A percentile compares a stretch with the other conserved stretches of the same genome.
Evolutionary conservation across 2,113 vertebrate species (phyloP).

Genomic region (Lagopus leucura): DNA sequence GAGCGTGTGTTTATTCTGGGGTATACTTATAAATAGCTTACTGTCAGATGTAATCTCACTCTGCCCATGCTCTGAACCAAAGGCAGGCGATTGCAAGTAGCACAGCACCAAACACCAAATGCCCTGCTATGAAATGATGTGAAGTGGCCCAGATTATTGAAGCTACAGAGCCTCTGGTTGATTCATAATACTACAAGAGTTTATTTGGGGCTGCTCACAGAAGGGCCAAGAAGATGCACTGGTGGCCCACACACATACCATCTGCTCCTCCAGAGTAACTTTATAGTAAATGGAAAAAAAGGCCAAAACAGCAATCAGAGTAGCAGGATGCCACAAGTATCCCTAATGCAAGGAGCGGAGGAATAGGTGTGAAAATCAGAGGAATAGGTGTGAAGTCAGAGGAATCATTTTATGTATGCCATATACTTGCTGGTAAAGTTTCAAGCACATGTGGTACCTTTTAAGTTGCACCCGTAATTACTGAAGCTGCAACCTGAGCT

Average conservation of each 20-base stretch:
- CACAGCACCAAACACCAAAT: not conserved
- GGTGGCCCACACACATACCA: not conserved
- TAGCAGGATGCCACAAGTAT: not conserved
- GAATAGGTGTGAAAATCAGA: not conserved
- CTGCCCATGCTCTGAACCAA: slow-evolving; percentile 15
- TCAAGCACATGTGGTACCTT: not conserved
- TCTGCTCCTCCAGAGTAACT: not conserved
- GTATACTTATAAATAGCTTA: slow-evolving; percentile 52
- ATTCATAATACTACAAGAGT: not conserved
- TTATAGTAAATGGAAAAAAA: not conserved
- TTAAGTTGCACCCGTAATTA: not conserved
- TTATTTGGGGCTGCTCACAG: not conserved
- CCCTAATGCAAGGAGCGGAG: not conserved
- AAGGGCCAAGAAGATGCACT: not conserved
- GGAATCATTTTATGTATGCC: not conserved
- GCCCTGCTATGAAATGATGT: not conserved
- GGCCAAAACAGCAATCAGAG: not conserved
- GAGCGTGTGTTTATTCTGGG: not conserved
- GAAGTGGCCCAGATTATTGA: not conserved
- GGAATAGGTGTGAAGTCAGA: not conserved
- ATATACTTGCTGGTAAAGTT: not conserved
- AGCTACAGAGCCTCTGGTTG: not conserved
- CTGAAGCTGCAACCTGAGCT: not conserved
- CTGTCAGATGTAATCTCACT: slow-evolving; percentile 26
- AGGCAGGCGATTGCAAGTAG: not conserved